These are phyloP conservation scores for Serranochromis macrocephalus DNA, from an alignment of 2,113 vertebrate genomes.

Conservation along the genomic window DNA sequence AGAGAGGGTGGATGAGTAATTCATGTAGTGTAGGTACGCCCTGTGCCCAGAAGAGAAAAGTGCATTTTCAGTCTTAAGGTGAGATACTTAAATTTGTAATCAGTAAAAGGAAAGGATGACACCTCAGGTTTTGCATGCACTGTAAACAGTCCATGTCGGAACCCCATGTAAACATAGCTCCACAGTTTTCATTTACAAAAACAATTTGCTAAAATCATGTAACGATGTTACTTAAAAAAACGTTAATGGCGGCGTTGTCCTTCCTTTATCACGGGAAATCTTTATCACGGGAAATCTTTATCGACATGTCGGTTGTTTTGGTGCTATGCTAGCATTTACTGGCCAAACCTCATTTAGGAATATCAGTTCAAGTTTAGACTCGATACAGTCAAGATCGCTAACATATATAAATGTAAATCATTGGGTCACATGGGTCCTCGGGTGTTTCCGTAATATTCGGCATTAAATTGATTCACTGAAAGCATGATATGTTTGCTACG, in stretches of 20 bases:
- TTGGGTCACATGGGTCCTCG: neutral
- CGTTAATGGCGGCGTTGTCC: accelerated
- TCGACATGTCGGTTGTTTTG: neutral
- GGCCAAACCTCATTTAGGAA: neutral
- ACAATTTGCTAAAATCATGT: accelerated
- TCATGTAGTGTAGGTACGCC: neutral
- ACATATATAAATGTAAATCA: neutral
- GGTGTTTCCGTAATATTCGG: neutral
- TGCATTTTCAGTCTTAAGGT: neutral
- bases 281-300: neutral
- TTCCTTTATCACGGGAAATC: neutral
- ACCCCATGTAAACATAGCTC: neutral
- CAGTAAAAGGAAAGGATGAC: neutral
- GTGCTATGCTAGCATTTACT: neutral
- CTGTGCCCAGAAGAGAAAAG: neutral
- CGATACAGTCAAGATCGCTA: accelerated
- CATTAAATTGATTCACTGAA: neutral
- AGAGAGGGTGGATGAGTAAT: neutral
- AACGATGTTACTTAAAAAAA: neutral
- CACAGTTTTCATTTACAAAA: neutral
- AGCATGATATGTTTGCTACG: neutral
- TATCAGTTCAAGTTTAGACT: accelerated
- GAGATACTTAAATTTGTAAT: neutral
- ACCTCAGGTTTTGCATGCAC: neutral
- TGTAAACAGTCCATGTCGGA: neutral